A percentile compares a stretch with the other conserved stretches of the same genome.
Evolutionary conservation across 2,888 invertebrate genomes (phyloP).

Genomic region (Dynastes grantii): DNA sequence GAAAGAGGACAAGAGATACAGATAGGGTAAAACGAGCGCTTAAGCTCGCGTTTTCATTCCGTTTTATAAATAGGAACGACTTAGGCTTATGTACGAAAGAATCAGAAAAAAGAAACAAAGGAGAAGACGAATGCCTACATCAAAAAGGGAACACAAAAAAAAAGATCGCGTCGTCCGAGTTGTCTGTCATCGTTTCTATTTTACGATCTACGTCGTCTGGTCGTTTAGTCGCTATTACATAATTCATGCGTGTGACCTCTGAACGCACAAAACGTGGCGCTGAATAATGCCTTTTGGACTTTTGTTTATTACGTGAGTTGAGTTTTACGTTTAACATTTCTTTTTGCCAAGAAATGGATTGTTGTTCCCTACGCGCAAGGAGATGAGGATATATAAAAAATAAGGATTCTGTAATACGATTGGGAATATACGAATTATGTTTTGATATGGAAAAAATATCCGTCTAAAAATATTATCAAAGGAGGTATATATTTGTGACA

Average conservation of each 20-base stretch:
- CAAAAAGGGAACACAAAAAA: neutral
- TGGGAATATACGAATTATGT: no score
- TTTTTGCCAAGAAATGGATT: no score
- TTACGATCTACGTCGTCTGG: conserved; percentile 36
- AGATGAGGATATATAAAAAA: no score
- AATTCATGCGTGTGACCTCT: conserved; percentile 39
- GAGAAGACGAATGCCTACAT: neutral
- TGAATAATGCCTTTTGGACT: conserved; percentile 3
- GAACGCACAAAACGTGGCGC: neutral
- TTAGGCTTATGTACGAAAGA: conserved; percentile 11
- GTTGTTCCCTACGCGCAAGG: no score
- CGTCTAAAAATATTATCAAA: no score
- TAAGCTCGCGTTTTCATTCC: neutral
- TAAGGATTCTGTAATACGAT: no score
- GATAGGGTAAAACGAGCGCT: neutral
- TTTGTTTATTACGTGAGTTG: neutral
- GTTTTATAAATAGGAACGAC: conserved; percentile 35
- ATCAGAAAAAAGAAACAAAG: neutral
- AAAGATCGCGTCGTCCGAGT: conserved; percentile 9
- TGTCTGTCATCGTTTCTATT: conserved; percentile 50
- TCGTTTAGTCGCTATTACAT: conserved; percentile 42
- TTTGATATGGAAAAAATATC: no score
- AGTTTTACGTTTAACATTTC: neutral
- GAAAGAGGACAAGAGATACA: no score
- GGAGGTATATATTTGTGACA: no score